Base-by-base conservation (phyloP, 2,888 invertebrate genomes). In the Apamea epomidion region DNA sequence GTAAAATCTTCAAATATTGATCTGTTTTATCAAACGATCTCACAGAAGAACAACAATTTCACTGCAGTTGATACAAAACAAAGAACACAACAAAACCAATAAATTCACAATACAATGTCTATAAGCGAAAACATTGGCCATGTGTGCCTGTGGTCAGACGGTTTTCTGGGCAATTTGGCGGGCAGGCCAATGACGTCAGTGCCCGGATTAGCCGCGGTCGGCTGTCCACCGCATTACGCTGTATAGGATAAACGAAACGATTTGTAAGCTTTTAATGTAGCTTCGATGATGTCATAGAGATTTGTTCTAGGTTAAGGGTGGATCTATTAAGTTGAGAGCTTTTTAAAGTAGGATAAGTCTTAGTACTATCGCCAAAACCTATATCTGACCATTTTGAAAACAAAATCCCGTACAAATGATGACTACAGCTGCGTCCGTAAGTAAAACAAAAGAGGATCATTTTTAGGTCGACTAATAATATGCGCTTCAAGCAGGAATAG, bases 121-220 rank as follows among this genome's bases (percentile, higher is more conserved):
- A 79, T 80, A 74, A 58, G 51, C 70, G 78, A 82, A 83, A 83
- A 87, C 80, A 89, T 85, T 65, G 67, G 77, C 62, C 78, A 83
- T 87, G 68, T 77, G 82, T 60, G 67, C 62, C 21, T 87, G 87
- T 84, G 86, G 85, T 87, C 64, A 64, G 54, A 10, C 45, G 48
- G 78, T 81, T 87, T 86, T 86, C 85, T 85, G 76, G 86, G 64
- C 79, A 87, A 89, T 87, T 87, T 89, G 80, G 81, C 72, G 67
- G 75, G 68, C 74, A 29, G 21, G 82, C 76, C 74, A 77, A 78
- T 81, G 86, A 81, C 88, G 83, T 87, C 76, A 89, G 45, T 51
- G 70, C 21, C 65, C 42, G 83, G 88, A 87, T 88, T 85, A 88
- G 80, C 74, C 83, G 80, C 78, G 88, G 86, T 89, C 74, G 80